Evolutionary conservation across 2,113 vertebrate species (phyloP), one percentile per base, ranked within the genome.

Genomic region (Recurvirostra avosetta): DNA sequence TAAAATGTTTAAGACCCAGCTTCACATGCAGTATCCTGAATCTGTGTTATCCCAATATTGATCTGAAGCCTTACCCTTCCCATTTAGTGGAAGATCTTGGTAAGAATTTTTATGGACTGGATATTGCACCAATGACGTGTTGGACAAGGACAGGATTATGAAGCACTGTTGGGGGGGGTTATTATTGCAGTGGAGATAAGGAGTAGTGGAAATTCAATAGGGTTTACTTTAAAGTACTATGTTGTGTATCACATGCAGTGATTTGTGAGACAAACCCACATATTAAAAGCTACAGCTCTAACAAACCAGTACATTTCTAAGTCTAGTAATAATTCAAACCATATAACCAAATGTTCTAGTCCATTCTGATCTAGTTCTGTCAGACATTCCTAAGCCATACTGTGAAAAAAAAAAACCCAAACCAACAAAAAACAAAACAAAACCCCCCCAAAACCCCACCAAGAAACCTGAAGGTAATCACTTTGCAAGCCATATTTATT

Each of bases 311-410:
- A 71, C 30, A 66, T 88, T 93, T 73, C 29, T 55, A 90, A 70
- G 26, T 62, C 15, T 58, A 81, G n/a, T 21, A 71, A 82, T 95
- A 93, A 93, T 90, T 95, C 61, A 92, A 88, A 86, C 53, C 55
- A 55, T 83, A 49, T 34, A 83, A 50, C 29, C 26, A 75, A 68
- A 56, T 65, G 25, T 80, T 96, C 38, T 67, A 55, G 73, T 76
- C 86, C 50, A 75, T 71, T 95, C 94, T 95, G 83, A 96, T 96
- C 87, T 85, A 80, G 53, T 89, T 86, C 71, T 88, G 29, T 91
- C 34, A 93, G 76, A 92, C 84, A 91, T 94, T 96, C 93, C 75
- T 53, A 88, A 94, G 55, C 14, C 36, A 79, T 58, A 22, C 29
- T 40, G 15, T 85, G n/a, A 92, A 88, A 95, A 38, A 78, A 23